These are phyloP conservation scores for Amphiura filiformis DNA, from an alignment of 35 echinoderm and acorn worm genomes.

Conservation along the genomic window DNA sequence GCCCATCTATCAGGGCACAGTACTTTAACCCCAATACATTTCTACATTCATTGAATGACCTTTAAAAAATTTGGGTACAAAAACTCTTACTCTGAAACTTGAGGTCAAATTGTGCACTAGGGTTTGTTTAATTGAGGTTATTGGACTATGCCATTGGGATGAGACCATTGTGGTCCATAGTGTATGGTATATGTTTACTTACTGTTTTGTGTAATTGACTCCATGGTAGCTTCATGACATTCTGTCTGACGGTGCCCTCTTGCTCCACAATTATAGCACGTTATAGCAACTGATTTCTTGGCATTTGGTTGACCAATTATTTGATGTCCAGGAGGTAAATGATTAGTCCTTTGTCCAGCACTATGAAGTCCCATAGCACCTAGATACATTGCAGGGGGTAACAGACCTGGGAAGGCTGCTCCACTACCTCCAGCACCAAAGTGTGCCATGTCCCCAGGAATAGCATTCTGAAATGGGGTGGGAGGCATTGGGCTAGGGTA, in stretches of 20 bases:
- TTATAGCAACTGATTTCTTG: slow-evolving; percentile 15
- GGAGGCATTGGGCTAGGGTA: slow-evolving; percentile 26
- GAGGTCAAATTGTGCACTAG: too few species aligned
- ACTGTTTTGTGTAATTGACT: slow-evolving; percentile 84
- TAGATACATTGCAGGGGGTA: slow-evolving; percentile 36
- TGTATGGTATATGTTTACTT: slow-evolving; percentile 49
- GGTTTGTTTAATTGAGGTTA: too few species aligned
- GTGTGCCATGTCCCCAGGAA: slow-evolving; percentile 53
- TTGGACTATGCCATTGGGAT: too few species aligned
- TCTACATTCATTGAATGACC: not conserved
- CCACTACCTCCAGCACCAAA: slow-evolving; percentile 44
- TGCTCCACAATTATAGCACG: slow-evolving; percentile 87
- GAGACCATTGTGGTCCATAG: too few species aligned
- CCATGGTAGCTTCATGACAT: slow-evolving; percentile 76
- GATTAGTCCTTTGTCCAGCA: slow-evolving; percentile 50
- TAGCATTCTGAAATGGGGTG: slow-evolving; percentile 36
- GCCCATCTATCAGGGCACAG: too few species aligned
- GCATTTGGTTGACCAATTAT: not conserved
- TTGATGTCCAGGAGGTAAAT: slow-evolving; percentile 31
- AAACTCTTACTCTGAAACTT: too few species aligned
- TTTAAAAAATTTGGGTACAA: too few species aligned
- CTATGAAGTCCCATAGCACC: slow-evolving; percentile 50
- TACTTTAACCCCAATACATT: not conserved
- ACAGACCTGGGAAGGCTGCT: slow-evolving; percentile 37
- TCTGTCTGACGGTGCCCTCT: slow-evolving; percentile 74